Evolutionary conservation across 2,797 vertebrate genomes (phyloP).

Genomic region (Nyctalus aviator): DNA sequence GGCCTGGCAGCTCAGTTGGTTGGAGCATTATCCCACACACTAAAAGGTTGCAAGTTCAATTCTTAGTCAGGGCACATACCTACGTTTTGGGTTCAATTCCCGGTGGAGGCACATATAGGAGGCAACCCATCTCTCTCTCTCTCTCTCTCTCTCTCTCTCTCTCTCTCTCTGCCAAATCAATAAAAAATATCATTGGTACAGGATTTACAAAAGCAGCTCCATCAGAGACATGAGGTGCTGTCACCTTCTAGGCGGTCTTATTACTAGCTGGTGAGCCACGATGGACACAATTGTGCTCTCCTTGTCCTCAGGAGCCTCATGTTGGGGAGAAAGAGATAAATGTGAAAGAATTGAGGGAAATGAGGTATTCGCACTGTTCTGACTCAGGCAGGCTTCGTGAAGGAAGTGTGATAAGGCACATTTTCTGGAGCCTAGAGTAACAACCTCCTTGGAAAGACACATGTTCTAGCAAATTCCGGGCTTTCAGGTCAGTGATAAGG

Average conservation of each 20-base stretch:
- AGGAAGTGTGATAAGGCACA: background rate
- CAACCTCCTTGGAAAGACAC: background rate
- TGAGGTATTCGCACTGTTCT: background rate
- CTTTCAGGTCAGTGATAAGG: slow-evolving; percentile 35
- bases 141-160: background rate
- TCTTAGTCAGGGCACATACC: background rate
- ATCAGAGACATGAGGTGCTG: background rate
- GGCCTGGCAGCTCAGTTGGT: background rate
- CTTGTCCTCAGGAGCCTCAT: background rate
- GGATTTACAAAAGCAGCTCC: background rate
- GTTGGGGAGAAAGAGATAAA: background rate
- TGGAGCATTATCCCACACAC: background rate
- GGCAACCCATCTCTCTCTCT: background rate
- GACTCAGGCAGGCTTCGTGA: background rate
- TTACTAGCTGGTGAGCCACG: background rate
- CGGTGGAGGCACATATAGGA: background rate
- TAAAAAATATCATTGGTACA: background rate
- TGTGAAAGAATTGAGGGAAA: background rate
- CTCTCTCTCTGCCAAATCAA: background rate
- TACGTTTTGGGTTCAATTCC: background rate
- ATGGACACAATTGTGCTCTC: background rate
- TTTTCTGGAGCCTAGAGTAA: background rate
- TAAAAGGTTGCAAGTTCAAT: background rate
- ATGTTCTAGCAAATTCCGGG: background rate
- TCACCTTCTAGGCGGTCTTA: background rate